phyloP scores from a whole-genome alignment of 2,888 invertebrate species.

The Hydroisotoma schaefferi region DNA sequence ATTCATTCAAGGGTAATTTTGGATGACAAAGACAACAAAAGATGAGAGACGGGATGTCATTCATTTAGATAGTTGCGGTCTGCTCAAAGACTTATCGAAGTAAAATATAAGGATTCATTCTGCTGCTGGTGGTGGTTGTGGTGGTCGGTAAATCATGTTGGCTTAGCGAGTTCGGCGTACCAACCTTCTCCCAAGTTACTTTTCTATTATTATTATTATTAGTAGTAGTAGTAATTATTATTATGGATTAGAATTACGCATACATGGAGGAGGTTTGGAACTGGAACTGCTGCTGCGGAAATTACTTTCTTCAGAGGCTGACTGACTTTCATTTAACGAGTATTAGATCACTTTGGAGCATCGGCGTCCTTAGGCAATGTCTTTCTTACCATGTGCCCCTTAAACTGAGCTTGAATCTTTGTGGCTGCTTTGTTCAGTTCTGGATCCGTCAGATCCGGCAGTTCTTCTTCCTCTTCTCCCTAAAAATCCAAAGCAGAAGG shows the following conservation, averaged over 20 bases:
- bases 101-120: not conserved
- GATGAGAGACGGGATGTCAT: too few relatives aligned
- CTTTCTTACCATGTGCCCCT: conserved; percentile 48
- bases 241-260: not conserved
- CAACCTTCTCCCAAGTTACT: not conserved
- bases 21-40: too few relatives aligned
- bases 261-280: not conserved
- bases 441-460: conserved; percentile 46
- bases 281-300: conserved; percentile 3
- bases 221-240: not conserved
- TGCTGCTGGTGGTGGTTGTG: not conserved
- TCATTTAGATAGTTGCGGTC: too few relatives aligned
- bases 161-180: too few relatives aligned
- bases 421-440: conserved; percentile 48
- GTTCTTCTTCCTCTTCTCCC: conserved; percentile 34
- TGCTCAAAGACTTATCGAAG: too few relatives aligned
- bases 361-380: conserved; percentile 29
- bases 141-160: too few relatives aligned
- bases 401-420: conserved; percentile 46
- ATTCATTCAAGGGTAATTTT: too few relatives aligned
- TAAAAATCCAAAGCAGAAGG: conserved; percentile 3
- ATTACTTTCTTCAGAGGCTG: conserved; percentile 9
- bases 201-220: not conserved
- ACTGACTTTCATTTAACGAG: conserved; percentile 26
- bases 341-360: conserved; percentile 36